Evolutionary conservation across 2,888 invertebrate genomes (phyloP), one percentile per base, ranked within the genome.

Genomic region (Drosophila seclusa): DNA sequence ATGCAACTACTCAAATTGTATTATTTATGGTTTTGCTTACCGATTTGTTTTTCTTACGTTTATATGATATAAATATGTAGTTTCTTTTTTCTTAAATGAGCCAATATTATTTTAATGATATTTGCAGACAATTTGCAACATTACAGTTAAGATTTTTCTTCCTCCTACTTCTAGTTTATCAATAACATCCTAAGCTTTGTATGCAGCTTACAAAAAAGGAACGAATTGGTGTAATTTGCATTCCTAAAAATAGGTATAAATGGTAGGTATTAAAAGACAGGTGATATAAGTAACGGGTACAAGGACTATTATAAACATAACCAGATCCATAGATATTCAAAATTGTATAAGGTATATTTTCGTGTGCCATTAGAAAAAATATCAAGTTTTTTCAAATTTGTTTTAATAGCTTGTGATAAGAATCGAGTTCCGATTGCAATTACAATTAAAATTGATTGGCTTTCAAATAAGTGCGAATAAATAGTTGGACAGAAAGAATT

Each of bases 161-260:
- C 24, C 7, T 45, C 24, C 45, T 40, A 4, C 13, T 29, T 21
- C 8, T 29, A 5, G 8, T 21, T 42, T 57, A 57, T 10, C 40
- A 27, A 42, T 42, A 57, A 29, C n/a, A 24, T 63, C 32, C 31
- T 31, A 38, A 58, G 66, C 52, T 53, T 34, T 31, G 67, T 68
- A 68, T 38, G 68, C 57, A 58, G 52, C 65, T 68, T 36, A 38
- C 55, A 27, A n/a, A 29, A 24, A 31, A 31, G 16, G 21, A 38
- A 21, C 40, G 40, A 29, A 6, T 42, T 42, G n/a, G n/a, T 24
- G 7, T 55, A 7, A 13, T 38, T 24, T 11, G n/a, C 7, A 6
- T 38, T 36, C 4, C 5, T 7, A 27, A 27, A 54, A 54, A 27
- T 36, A 24, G n/a, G 54, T 54, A 27, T 36, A 27, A 36, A 27